These are phyloP conservation scores for Volucella zonaria DNA, from an alignment of 2,888 invertebrate species.

Conservation along the genomic window DNA sequence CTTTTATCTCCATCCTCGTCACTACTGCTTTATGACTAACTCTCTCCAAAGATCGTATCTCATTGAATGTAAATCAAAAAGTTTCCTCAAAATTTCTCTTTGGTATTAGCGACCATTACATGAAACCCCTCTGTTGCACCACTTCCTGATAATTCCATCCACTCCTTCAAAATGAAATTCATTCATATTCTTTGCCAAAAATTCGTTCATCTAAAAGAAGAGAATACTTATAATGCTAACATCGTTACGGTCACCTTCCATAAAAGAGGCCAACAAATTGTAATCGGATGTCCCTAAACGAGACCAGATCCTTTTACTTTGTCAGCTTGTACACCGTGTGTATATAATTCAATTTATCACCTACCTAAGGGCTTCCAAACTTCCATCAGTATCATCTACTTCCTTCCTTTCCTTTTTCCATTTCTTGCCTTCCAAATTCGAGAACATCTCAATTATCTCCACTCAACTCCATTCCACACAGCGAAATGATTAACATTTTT, in stretches of 20 bases:
- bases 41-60: too few relatives aligned
- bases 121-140: slow-evolving; percentile 3
- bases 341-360: slow-evolving; percentile 64
- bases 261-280: slow-evolving; percentile 58
- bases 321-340: slow-evolving; percentile 27
- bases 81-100: slow-evolving; percentile 4
- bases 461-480: not conserved
- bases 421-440: slow-evolving; percentile 32
- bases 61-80: too few relatives aligned
- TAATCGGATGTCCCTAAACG: slow-evolving; percentile 71
- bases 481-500: slow-evolving; percentile 69
- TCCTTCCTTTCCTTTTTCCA: slow-evolving; percentile 10
- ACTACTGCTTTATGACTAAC: too few relatives aligned
- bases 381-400: slow-evolving; percentile 35
- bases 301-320: slow-evolving; percentile 56
- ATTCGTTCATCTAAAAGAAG: not conserved
- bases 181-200: slow-evolving; percentile 17
- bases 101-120: slow-evolving; percentile 8
- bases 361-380: slow-evolving; percentile 36
- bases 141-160: not conserved
- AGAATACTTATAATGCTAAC: not conserved
- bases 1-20: too few relatives aligned
- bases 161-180: slow-evolving; percentile 29
- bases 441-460: slow-evolving; percentile 67
- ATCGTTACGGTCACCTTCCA: slow-evolving; percentile 38